Base-by-base conservation (phyloP, 2,113 vertebrate genomes). In the Tenebrosternarchus preto region DNA sequence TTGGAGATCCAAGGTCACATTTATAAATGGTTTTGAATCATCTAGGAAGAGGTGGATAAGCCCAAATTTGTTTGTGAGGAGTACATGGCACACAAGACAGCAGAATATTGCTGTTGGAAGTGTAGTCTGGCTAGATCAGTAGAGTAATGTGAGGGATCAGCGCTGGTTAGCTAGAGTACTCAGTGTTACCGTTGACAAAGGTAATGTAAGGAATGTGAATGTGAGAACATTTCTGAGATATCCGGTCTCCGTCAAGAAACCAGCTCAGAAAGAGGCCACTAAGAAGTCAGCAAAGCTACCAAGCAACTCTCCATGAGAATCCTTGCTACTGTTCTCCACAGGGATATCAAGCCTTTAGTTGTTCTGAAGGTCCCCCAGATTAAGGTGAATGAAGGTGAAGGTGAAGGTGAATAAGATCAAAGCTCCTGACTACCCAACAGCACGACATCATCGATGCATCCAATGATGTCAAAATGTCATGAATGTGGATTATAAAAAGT, bases 111-210 rank as follows among this genome's bases (percentile, higher is more conserved):
- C 24, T 4, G 1, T 29, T 4, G 43, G 46, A 27, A 46, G 29
- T 3, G 1, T 29, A 1, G 46, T 53, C 16, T 72, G 69, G 69
- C 0, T 53, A 0, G 46, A 43, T 53, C 24, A 55, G 60, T 82
- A 86, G 33, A 78, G 78, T 2, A 59, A 29, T 0, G 15, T 80
- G 24, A 83, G 64, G 15, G 24, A 71, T 4, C 70, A 83, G 16
- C 72, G 33, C 7, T 76, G 55, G 20, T 31, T 86, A 15, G 80
- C n/a, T 17, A 81, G 46, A 68, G 79, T 86, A 0, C 19, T 79
- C 50, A 43, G 55, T 60, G 71, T 66, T 11, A 76, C 72, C 33
- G 2, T 24, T n/a, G 75, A 84, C 22, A 22, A 73, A 12, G 75
- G 78, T 17, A 76, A 66, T 22, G 75, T 83, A 2, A 75, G 76